Base-by-base conservation (phyloP, 1,140 invertebrate genomes). In the Cydia strobilella region DNA sequence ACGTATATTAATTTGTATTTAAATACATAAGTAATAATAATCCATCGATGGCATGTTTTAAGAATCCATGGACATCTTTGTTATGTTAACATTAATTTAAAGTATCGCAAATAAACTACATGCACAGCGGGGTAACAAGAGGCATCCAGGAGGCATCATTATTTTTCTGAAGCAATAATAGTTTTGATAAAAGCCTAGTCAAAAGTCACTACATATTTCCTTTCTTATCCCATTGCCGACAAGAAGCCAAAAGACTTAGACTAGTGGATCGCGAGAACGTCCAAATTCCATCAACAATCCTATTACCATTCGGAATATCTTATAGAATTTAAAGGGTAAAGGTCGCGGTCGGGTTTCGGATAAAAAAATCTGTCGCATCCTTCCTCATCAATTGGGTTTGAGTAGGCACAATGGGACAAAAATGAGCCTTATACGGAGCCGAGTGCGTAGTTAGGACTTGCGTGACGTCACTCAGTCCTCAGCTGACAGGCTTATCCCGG, bases 401-500 rank as follows among this genome's bases (percentile, higher is more conserved):
- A 18, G 31, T 18, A n/a, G n/a, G n/a, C n/a, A 69, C 65, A 69
- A 69, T 69, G 65, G 65, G 65, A 42, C 35, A 12, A 69, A 69
- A 69, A 69, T 69, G 31, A 69, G 65, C 65, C 65, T 69, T 69
- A 69, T 69, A 69, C n/a, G 65, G 65, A 35, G 6, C 42, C 65
- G 18, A 35, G 65, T 72, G 71, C 71, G 45, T 51, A 51, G 45
- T 51, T 72, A 23, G 39, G 42, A 72, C 71, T 18, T 72, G 71
- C 39, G 15, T 45, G 71, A 45, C 48, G 59, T 62, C 48, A 39
- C 65, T 69, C 63, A 66, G 63, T 51, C 23, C 35, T 27, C 48
- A 23, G 23, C 48, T 71, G 77, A 74, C 72, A 54, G 76, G 72
- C 79, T 80, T 85, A 84, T 86, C 86, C 76, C 23, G 39, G 78